phyloP scores from a whole-genome alignment of 2,797 vertebrate species.

The Tarsius wallacei region DNA sequence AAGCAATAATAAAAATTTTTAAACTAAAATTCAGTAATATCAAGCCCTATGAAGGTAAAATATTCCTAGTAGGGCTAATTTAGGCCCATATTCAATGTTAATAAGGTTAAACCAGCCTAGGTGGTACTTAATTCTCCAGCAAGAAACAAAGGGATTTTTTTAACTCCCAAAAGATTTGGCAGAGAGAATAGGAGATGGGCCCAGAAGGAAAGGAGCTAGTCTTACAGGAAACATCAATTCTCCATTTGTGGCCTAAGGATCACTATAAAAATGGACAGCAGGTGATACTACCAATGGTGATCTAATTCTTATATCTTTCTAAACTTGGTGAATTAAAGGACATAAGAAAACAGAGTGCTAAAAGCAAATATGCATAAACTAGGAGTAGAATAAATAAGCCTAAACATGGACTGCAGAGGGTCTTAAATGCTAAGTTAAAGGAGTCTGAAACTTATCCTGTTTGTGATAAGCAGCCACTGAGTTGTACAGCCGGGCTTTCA shows the following conservation, averaged over 20 bases:
- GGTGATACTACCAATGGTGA: not conserved
- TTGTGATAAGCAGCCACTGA: conserved; percentile 15
- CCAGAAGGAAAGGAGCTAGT: not conserved
- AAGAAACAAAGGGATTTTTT: not conserved
- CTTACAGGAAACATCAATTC: conserved; percentile 43
- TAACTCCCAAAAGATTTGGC: not conserved
- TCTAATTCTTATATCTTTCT: conserved; percentile 3
- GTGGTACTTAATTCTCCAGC: not conserved
- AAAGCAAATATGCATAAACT: not conserved
- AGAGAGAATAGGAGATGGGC: not conserved
- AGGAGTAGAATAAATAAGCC: conserved; percentile 25
- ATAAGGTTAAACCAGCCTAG: not conserved
- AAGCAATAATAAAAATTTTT: not conserved
- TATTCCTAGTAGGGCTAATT: not conserved
- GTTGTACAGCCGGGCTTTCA: not conserved
- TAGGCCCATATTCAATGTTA: not conserved
- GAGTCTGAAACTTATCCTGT: not conserved
- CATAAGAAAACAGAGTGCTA: not conserved
- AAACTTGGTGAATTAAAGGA: conserved; percentile 21
- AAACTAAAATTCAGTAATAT: conserved; percentile 15
- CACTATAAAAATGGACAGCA: conserved; percentile 36
- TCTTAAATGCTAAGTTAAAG: not conserved
- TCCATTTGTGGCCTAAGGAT: conserved; percentile 11
- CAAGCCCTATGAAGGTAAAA: conserved; percentile 21
- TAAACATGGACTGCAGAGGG: not conserved